These are phyloP conservation scores for Tyto alba DNA, from an alignment of 2,113 vertebrate genomes.

Conservation along the genomic window DNA sequence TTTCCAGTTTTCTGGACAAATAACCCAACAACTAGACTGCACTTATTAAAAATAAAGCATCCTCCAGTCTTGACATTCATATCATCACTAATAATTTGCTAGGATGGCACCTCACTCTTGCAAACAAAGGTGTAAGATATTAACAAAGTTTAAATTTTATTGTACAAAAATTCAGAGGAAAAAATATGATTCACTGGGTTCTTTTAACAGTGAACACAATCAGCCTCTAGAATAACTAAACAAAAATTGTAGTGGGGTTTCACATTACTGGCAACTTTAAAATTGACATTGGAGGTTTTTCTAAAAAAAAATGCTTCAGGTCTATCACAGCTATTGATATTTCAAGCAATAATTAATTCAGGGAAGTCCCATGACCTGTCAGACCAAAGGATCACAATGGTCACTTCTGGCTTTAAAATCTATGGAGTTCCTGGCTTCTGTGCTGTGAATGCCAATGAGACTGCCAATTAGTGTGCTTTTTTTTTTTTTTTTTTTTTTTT, in stretches of 20 bases:
- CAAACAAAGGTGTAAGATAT: not conserved
- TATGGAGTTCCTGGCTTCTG: constrained; percentile 6
- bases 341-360: constrained; percentile 28
- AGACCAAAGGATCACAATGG: constrained; percentile 41
- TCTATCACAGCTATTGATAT: not conserved
- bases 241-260: not conserved
- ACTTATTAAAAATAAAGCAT: not conserved
- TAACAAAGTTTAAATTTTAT: not conserved
- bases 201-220: not conserved
- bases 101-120: not conserved
- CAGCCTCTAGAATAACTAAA: not conserved
- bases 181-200: not conserved
- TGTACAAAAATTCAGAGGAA: not conserved
- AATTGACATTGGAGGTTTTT: not conserved
- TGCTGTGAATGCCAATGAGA: constrained; percentile 62
- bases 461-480: constrained; percentile 48
- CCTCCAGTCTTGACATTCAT: not conserved
- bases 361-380: constrained; percentile 19
- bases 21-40: not conserved
- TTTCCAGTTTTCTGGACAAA: not conserved
- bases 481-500: not conserved
- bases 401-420: constrained; percentile 57
- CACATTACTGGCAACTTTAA: not conserved
- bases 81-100: not conserved
- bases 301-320: not conserved